Conservation (phyloP, 2,888 invertebrate species). For the Drosophila ezoana region DNA sequence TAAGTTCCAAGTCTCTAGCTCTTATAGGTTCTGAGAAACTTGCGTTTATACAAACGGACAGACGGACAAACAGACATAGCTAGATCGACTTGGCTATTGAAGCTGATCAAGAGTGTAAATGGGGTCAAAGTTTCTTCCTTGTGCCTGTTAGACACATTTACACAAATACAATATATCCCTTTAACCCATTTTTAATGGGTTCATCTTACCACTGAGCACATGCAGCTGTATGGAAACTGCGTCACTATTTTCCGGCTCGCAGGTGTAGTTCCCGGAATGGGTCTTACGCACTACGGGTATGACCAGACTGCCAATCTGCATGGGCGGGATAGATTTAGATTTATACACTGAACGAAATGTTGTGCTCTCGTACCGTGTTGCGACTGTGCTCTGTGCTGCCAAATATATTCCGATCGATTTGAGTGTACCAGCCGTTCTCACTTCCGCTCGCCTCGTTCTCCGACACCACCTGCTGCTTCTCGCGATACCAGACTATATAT, state of each 20-base stretch:
- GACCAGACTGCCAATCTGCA: conserved; percentile 84
- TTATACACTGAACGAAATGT: neutral
- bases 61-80: too few relatives aligned
- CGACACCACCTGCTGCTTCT: conserved; percentile 81
- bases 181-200: too few relatives aligned
- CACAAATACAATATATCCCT: too few relatives aligned
- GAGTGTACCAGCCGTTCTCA: conserved; percentile 81
- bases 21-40: too few relatives aligned
- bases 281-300: conserved; percentile 84
- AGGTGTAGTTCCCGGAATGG: conserved; percentile 93
- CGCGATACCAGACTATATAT: conserved; percentile 97
- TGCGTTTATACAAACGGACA: too few relatives aligned
- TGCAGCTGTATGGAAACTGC: conserved; percentile 95
- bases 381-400: conserved; percentile 82
- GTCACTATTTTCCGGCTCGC: conserved; percentile 96
- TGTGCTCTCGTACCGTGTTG: conserved; percentile 75
- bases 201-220: conserved; percentile 92
- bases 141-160: too few relatives aligned
- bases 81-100: too few relatives aligned
- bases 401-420: conserved; percentile 83
- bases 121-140: too few relatives aligned
- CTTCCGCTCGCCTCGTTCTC: conserved; percentile 72
- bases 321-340: neutral
- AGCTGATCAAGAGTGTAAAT: too few relatives aligned
- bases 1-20: too few relatives aligned